Evolutionary conservation across 2,888 invertebrate genomes (phyloP), one percentile per base, ranked within the genome.

Genomic region (Stenodema calcarata): DNA sequence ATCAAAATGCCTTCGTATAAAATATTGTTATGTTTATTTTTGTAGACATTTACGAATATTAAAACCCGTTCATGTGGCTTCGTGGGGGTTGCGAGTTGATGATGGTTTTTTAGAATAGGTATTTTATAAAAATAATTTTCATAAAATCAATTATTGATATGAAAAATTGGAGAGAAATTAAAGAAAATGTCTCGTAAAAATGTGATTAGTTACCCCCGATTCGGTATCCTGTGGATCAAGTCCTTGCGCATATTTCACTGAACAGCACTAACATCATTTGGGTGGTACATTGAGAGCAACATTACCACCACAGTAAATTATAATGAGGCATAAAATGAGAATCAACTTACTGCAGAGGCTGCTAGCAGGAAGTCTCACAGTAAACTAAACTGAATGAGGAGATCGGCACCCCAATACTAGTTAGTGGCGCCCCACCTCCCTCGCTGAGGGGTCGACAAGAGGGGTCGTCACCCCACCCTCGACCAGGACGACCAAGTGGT

Each of bases 301-400:
- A 78, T 23, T 23, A 44, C 41, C 78, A 78, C 78, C 44, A 42
- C 78, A 62, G 62, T 62, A 35, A 78, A 78, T 78, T 18, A 76
- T 70, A 27, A 41, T 35, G 27, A 78, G 14, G 42, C 18, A 78
- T 41, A 3, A 18, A 44, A 78, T 30, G 69, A 23, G n/a, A 62
- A 62, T 12, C 28, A 42, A 82, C 82, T 82, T 82, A 82, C 82
- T 82, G 82, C 54, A 62, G 82, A 82, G 82, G 62, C 82, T 82
- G 82, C 82, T 82, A 82, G 82, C 82, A 69, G 69, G 42, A 69
- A 82, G 82, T 69, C 54, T 62, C 82, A 82, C 82, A 69, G 69
- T 54, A 82, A 82, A 82, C 82, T 62, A 69, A 82, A 82, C 69
- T 82, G 82, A 82, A 41, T 47, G 69, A 82, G 62, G 69, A 41